Percentiles rank a stretch among this genome's conserved stretches.
Evolutionary conservation across 2,888 invertebrate genomes (phyloP).

Genomic region (Sisyra nigra): DNA sequence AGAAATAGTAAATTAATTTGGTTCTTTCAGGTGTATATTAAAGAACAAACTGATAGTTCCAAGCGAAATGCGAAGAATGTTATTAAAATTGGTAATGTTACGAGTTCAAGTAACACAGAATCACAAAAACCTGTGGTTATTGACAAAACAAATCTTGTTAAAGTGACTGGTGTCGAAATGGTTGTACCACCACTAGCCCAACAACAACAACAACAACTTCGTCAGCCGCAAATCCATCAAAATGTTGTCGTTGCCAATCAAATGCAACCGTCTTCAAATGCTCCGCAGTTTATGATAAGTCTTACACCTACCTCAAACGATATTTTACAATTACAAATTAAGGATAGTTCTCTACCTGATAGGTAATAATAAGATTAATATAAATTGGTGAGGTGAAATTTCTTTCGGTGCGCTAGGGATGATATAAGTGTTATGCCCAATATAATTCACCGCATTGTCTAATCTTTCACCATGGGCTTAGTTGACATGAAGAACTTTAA

Average conservation of each 20-base stretch:
- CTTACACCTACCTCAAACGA: conserved; percentile 3
- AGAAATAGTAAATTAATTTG: neutral
- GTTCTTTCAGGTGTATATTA: conserved; percentile 33
- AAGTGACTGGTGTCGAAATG: no score
- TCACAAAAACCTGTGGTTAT: no score
- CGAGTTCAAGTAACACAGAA: no score
- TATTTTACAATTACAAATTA: conserved; percentile 7
- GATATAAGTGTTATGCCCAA: no score
- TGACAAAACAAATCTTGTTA: no score
- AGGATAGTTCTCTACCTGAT: neutral
- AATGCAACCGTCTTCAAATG: conserved; percentile 14
- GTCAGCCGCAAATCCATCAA: neutral
- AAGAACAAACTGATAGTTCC: conserved; percentile 25
- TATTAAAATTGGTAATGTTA: no score
- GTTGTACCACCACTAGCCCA: neutral
- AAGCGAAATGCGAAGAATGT: no score
- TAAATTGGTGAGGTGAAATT: no score
- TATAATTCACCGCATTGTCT: no score
- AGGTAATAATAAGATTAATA: conserved; percentile 1
- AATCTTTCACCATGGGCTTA: no score
- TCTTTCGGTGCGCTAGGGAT: no score
- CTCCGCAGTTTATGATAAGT: conserved; percentile 19
- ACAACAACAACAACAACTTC: conserved; percentile 2
- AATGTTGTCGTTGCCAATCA: neutral
- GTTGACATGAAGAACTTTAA: no score